phyloP scores from a whole-genome alignment of 2,888 invertebrate genomes.

The Salticus scenicus region DNA sequence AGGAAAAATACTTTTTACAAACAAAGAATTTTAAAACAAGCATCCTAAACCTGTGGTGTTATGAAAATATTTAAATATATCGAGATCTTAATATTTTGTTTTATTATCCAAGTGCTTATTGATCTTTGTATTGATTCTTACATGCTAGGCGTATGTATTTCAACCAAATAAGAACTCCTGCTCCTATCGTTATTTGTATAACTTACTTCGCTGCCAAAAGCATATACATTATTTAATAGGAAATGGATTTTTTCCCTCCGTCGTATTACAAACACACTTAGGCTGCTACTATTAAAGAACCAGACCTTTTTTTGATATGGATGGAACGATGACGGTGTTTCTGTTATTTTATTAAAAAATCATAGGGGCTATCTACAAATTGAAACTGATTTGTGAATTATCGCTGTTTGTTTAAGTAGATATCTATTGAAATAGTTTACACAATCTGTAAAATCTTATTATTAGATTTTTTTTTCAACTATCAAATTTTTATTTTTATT shows the following conservation, averaged over 20 bases:
- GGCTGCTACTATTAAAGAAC: conserved; percentile 1
- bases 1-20: not conserved
- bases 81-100: conserved; percentile 29
- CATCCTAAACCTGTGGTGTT: conserved; percentile 21
- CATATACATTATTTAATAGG: conserved; percentile 61
- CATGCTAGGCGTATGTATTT: conserved; percentile 26
- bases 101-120: not conserved
- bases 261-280: conserved; percentile 17
- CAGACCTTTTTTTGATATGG: not conserved
- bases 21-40: conserved; percentile 11
- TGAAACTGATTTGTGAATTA: no score
- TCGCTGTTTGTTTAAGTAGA: no score
- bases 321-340: not conserved
- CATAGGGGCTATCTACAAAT: not conserved
- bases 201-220: conserved; percentile 34
- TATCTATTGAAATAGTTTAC: no score
- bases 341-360: conserved; percentile 1
- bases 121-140: conserved; percentile 21
- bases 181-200: conserved; percentile 50
- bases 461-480: no score
- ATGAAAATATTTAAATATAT: conserved; percentile 50
- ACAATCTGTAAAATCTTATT: no score
- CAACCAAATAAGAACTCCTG: conserved; percentile 39
- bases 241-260: conserved; percentile 29
- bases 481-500: no score